These are phyloP conservation scores for Macaca fascicularis DNA, from an alignment of 2,113 vertebrate species.

Conservation along the genomic window DNA sequence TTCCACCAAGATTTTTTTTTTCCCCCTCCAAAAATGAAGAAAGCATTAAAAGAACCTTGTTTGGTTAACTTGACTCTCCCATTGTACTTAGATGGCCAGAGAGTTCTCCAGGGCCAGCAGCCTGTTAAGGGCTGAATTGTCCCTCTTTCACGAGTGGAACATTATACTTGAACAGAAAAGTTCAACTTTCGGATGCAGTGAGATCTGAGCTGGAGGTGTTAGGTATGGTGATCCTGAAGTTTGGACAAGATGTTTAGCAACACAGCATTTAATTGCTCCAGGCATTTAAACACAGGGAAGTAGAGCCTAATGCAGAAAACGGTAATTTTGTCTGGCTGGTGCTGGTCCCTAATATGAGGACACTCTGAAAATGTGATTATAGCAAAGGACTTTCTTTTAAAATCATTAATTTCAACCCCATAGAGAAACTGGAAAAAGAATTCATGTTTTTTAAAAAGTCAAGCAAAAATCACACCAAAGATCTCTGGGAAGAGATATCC, in stretches of 20 bases:
- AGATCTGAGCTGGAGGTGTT: background rate
- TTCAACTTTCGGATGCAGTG: background rate
- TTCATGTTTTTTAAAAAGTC: background rate
- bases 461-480: background rate
- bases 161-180: background rate
- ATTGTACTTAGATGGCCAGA: background rate
- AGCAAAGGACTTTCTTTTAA: background rate
- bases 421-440: background rate
- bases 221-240: background rate
- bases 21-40: background rate
- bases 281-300: background rate
- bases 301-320: rapidly evolving
- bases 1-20: background rate
- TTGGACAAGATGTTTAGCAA: background rate
- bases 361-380: background rate
- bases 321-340: background rate
- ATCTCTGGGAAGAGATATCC: background rate
- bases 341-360: background rate
- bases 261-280: background rate
- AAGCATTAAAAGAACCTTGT: background rate
- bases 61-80: background rate
- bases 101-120: background rate
- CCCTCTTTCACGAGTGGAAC: background rate
- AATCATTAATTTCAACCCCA: background rate
- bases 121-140: rapidly evolving